phyloP scores from a whole-genome alignment of 2,888 invertebrate genomes.

The Apodemia hepburni region DNA sequence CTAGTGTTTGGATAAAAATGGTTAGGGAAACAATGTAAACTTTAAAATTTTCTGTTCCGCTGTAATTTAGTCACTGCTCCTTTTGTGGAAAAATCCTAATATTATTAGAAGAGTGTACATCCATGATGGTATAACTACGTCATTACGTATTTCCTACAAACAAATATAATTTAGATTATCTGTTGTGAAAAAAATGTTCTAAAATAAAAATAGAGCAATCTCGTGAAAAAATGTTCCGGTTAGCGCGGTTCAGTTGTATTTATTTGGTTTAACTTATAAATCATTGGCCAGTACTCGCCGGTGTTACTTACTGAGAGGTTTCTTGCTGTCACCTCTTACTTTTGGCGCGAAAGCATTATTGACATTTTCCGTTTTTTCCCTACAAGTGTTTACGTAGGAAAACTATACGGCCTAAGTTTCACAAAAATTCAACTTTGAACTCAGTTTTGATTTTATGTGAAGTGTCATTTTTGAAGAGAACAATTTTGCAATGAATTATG shows the following conservation, averaged over 20 bases:
- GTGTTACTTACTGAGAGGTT: constrained; percentile 42
- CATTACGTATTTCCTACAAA: no score
- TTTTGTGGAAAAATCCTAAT: no score
- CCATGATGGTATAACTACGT: no score
- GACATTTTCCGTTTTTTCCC: constrained; percentile 22
- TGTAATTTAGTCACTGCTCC: no score
- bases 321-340: constrained; percentile 41
- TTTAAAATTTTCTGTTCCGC: no score
- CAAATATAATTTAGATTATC: neutral
- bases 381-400: constrained; percentile 10
- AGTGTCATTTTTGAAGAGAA: constrained; percentile 20
- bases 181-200: neutral
- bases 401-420: constrained; percentile 32
- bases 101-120: no score
- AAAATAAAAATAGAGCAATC: constrained; percentile 21
- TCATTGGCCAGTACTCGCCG: constrained; percentile 43
- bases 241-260: constrained; percentile 39
- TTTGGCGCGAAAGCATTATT: constrained; percentile 46
- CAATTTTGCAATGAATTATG: constrained; percentile 22
- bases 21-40: no score
- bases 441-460: constrained; percentile 28
- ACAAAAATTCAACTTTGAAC: constrained; percentile 12
- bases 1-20: no score
- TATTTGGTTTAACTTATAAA: constrained; percentile 48
- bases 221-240: constrained; percentile 36